phyloP scores from a whole-genome alignment of 2,888 invertebrate genomes.

The Carpatolechia fugitivella region DNA sequence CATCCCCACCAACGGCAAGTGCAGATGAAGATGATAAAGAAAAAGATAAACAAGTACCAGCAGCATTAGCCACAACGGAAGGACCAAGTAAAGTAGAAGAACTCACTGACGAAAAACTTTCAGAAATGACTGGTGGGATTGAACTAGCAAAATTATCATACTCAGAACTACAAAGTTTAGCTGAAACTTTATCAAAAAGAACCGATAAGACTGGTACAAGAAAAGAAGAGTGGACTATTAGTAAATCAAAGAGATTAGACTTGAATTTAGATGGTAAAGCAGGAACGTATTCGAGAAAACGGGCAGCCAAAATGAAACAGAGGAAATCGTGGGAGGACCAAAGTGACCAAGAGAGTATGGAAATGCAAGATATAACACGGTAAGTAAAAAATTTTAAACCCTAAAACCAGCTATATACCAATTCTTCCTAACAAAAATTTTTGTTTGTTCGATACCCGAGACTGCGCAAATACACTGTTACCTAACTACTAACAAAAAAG shows the following conservation, averaged over 20 bases:
- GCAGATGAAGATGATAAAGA: constrained; percentile 54
- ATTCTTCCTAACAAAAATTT: too few relatives aligned
- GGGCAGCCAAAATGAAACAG: constrained; percentile 70
- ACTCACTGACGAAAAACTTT: constrained; percentile 60
- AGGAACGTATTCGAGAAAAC: constrained; percentile 72
- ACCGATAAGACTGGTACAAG: constrained; percentile 67
- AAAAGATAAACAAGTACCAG: constrained; percentile 27
- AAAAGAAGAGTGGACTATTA: constrained; percentile 67
- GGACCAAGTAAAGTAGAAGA: constrained; percentile 43
- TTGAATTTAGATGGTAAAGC: constrained; percentile 70
- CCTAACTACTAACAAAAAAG: too few relatives aligned
- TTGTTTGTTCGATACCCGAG: too few relatives aligned
- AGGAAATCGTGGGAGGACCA: constrained; percentile 86
- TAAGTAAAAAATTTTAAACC: constrained; percentile 22
- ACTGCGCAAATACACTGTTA: too few relatives aligned
- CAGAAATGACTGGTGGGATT: constrained; percentile 64
- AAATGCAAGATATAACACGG: constrained; percentile 83
- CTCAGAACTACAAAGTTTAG: constrained; percentile 66
- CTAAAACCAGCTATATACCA: too few relatives aligned
- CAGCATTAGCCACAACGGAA: constrained; percentile 17
- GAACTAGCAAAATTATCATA: constrained; percentile 66
- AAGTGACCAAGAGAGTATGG: constrained; percentile 83
- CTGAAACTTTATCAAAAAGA: constrained; percentile 59
- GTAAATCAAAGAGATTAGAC: constrained; percentile 67
- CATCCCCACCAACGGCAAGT: constrained; percentile 76